Evolutionary conservation across 2,888 invertebrate species (phyloP).

Genomic region (Seladonia tumulorum): DNA sequence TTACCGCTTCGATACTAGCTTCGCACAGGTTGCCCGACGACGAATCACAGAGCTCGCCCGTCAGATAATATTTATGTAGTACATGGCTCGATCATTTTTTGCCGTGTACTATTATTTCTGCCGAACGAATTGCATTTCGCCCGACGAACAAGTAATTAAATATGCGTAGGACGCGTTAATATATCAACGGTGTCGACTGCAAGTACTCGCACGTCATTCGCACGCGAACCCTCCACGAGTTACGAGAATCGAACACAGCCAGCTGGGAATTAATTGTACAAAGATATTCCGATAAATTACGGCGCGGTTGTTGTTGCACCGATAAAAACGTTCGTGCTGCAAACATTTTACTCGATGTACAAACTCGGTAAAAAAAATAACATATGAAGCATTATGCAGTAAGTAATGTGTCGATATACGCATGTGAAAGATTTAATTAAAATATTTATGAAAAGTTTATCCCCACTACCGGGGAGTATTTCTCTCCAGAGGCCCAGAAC

Average conservation of each 20-base stretch:
- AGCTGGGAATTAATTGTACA: constrained; percentile 12
- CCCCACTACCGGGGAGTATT: too few relatives aligned
- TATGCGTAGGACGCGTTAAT: constrained; percentile 45
- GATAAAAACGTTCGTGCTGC: too few relatives aligned
- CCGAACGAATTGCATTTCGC: constrained; percentile 12
- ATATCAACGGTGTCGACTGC: constrained; percentile 35
- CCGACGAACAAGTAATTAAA: constrained; percentile 41
- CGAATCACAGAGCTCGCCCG: constrained; percentile 29
- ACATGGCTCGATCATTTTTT: constrained; percentile 38
- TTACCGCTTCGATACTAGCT: constrained; percentile 26
- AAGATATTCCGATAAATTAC: too few relatives aligned
- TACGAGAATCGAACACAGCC: constrained; percentile 19
- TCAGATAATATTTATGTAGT: constrained; percentile 46
- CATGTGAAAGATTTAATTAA: too few relatives aligned
- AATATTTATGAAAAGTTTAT: too few relatives aligned
- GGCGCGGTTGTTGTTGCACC: too few relatives aligned
- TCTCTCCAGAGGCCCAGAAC: too few relatives aligned
- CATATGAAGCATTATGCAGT: too few relatives aligned
- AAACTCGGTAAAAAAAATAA: too few relatives aligned
- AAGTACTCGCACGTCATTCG: constrained; percentile 28
- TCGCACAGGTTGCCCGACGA: background rate
- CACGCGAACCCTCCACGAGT: constrained; percentile 36
- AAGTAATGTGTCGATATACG: too few relatives aligned
- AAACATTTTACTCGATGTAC: too few relatives aligned
- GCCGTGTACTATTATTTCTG: constrained; percentile 36